phyloP scores from a whole-genome alignment of 92 coral and sea anemone species.

The Palythoa caribaeorum region DNA sequence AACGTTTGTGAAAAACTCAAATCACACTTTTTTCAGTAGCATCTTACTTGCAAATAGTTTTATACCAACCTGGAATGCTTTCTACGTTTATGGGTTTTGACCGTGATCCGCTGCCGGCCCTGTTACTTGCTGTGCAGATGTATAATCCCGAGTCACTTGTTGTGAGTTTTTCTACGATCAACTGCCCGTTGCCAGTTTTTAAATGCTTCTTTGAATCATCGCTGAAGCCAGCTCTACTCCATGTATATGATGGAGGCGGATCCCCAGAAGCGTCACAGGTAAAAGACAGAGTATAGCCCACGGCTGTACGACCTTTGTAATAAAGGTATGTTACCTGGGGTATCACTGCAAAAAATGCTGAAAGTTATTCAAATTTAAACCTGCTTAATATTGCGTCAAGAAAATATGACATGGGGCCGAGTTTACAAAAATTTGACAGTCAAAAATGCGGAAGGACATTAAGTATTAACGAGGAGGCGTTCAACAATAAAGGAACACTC shows the following conservation, averaged over 20 bases:
- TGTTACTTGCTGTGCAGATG: too few species aligned
- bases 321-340: not conserved
- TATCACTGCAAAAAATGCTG: not conserved
- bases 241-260: not conserved
- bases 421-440: not conserved
- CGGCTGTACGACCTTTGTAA: not conserved
- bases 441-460: not conserved
- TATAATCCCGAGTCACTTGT: too few species aligned
- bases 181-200: not conserved
- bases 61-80: too few species aligned
- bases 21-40: too few species aligned
- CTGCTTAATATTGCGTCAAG: not conserved
- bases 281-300: not conserved
- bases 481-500: not conserved
- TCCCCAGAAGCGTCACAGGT: slow-evolving; percentile 4
- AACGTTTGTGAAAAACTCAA: too few species aligned
- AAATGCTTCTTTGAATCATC: not conserved
- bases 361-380: not conserved
- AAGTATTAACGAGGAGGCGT: not conserved
- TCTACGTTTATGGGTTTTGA: too few species aligned
- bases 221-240: not conserved
- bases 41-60: too few species aligned
- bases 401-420: not conserved
- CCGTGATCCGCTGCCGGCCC: too few species aligned
- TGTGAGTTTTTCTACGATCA: too few species aligned